These are phyloP conservation scores for Scartelaos histophorus DNA, from an alignment of 2,113 vertebrate genomes.

Conservation along the genomic window DNA sequence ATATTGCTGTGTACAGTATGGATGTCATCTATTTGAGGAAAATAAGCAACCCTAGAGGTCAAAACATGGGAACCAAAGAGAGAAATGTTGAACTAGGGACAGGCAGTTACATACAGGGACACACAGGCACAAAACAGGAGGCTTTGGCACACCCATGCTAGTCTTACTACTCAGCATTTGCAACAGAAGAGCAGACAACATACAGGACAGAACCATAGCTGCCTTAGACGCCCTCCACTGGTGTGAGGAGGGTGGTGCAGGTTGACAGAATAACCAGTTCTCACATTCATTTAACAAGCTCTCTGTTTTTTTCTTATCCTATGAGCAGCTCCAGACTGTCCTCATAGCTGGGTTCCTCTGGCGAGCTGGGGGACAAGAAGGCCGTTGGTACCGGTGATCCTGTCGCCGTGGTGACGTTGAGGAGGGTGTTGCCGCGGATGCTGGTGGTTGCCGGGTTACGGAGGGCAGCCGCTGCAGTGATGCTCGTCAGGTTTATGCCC, in stretches of 20 bases:
- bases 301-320: constrained; percentile 55
- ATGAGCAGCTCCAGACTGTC: constrained; percentile 96
- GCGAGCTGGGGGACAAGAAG: constrained; percentile 91
- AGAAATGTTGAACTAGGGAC: constrained; percentile 60
- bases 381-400: constrained; percentile 89
- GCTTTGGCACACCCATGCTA: constrained; percentile 78
- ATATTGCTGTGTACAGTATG: constrained; percentile 61
- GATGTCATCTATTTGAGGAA: constrained; percentile 38
- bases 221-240: constrained; percentile 54
- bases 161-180: constrained; percentile 77
- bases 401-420: constrained; percentile 71
- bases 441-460: constrained; percentile 69
- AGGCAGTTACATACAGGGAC: constrained; percentile 57
- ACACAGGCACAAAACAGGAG: constrained; percentile 71
- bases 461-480: constrained; percentile 90
- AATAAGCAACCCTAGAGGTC: constrained; percentile 53
- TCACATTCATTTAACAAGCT: constrained; percentile 68
- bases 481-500: constrained; percentile 98
- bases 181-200: constrained; percentile 68
- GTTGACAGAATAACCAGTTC: constrained; percentile 46
- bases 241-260: constrained; percentile 33
- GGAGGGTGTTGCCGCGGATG: constrained; percentile 69
- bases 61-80: constrained; percentile 51
- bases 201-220: constrained; percentile 73
- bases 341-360: constrained; percentile 91